Evolutionary conservation across 1,140 invertebrate species (phyloP), one percentile per base, ranked within the genome.

Genomic region (Brachionus rotundiformis): DNA sequence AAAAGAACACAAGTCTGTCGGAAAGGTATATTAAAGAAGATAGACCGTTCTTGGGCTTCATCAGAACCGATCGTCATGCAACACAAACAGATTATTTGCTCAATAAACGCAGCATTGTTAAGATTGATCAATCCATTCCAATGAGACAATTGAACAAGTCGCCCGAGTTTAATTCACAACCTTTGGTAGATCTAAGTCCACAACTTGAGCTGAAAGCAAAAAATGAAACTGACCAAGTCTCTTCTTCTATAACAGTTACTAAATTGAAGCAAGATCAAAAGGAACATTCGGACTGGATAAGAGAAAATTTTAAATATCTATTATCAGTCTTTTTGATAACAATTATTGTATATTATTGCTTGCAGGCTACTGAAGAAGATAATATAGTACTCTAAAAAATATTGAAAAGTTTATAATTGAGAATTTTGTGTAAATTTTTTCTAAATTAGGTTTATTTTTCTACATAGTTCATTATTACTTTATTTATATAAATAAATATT

Each of bases 311-410:
- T 10, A 73, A 73, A 25, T 73, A 44, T 44, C 25, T 73, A 16
- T n/a, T 73, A 27, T 23, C 36, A 13, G 33, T 73, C 11, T 44
- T 73, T 44, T 8, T 73, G 36, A 41, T 73, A 4, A 44, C 68
- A 73, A 25, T 44, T 44, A 73, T 73, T 73, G 68, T 73, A 25
- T 73, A 41, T 44, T 73, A 73, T 13, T 73, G 36, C 16, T 29
- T 73, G 23, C 68, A 73, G 41, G 36, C 68, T 11, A 23, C 33
- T 27, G 68, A 73, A 27, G 68, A 73, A 29, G 68, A 73, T 0
- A 73, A 39, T 44, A 19, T 54, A 19, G 47, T 54, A 19, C 47
- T 54, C 8, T 54, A 54, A 54, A 19, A 19, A 41, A 13, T n/a
- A n/a, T n/a, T 39, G 13, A 39, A 39, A 39, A 2, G 7, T 39